Conservation (phyloP, 2,113 vertebrate genomes). For the Lepus americanus region DNA sequence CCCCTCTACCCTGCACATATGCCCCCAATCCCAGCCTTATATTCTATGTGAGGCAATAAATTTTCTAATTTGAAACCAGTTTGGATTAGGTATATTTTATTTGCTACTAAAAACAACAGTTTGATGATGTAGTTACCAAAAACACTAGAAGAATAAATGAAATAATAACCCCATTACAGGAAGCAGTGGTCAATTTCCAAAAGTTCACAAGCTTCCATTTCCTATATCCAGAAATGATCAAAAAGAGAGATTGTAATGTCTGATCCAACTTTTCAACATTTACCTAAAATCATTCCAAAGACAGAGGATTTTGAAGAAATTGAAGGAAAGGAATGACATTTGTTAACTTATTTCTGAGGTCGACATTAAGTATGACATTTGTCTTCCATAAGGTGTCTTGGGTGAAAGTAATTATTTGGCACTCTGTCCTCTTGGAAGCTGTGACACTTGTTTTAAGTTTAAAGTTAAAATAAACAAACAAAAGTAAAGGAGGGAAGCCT, state of each 20-base stretch:
- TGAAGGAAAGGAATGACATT: neutral
- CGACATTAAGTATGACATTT: neutral
- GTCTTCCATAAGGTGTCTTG: neutral
- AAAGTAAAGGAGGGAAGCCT: neutral
- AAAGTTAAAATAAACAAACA: neutral
- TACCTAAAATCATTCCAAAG: conserved; percentile 18
- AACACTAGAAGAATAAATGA: neutral
- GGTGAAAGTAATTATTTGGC: neutral
- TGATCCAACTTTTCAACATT: conserved; percentile 16
- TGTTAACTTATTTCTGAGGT: conserved; percentile 29
- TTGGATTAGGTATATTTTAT: neutral
- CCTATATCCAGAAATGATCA: neutral
- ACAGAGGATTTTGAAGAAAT: neutral
- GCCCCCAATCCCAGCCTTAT: rapidly evolving
- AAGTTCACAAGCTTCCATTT: neutral
- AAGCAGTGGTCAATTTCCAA: neutral
- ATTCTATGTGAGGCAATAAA: neutral
- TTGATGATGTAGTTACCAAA: neutral
- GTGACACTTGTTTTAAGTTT: conserved; percentile 6
- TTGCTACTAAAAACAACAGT: neutral
- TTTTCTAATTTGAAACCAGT: neutral
- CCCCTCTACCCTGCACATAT: neutral
- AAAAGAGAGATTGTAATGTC: neutral
- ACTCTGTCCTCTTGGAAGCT: neutral
- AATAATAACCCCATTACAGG: neutral